Conservation (phyloP, 2,113 vertebrate genomes). For the Malaclemys terrapin region DNA sequence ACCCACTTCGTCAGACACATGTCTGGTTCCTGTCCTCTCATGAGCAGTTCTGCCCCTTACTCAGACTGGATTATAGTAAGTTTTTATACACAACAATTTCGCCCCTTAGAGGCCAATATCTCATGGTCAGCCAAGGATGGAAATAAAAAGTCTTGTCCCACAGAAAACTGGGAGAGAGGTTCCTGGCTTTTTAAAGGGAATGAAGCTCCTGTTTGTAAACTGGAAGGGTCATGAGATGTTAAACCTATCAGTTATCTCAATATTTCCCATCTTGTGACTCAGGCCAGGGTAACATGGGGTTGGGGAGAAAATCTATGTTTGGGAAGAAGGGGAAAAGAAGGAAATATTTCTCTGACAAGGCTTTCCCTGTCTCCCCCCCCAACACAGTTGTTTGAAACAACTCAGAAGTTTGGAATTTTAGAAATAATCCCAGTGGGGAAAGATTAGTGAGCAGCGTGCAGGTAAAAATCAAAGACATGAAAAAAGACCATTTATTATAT, state of each 20-base stretch:
- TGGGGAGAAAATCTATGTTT: background rate
- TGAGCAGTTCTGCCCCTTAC: background rate
- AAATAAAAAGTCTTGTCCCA: background rate
- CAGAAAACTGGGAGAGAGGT: background rate
- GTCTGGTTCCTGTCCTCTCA: background rate
- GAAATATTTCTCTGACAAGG: background rate
- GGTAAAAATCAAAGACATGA: background rate
- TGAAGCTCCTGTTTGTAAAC: background rate
- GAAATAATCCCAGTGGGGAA: background rate
- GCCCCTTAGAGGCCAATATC: background rate
- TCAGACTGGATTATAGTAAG: background rate
- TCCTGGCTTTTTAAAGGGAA: background rate
- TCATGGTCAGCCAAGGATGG: background rate
- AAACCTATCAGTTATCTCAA: background rate
- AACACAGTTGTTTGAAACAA: background rate
- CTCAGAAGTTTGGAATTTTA: background rate
- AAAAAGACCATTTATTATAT: background rate
- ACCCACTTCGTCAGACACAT: too few relatives aligned
- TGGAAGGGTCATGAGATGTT: background rate
- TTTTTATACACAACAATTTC: background rate
- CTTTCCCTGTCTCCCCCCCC: background rate
- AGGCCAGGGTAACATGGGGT: background rate
- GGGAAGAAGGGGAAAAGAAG: fast-evolving
- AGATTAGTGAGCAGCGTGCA: background rate
- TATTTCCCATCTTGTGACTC: background rate